Percentiles rank a stretch among this genome's conserved stretches.
These are phyloP conservation scores for Stegana nigrithorax DNA, from an alignment of 2,888 invertebrate species.

Conservation along the genomic window DNA sequence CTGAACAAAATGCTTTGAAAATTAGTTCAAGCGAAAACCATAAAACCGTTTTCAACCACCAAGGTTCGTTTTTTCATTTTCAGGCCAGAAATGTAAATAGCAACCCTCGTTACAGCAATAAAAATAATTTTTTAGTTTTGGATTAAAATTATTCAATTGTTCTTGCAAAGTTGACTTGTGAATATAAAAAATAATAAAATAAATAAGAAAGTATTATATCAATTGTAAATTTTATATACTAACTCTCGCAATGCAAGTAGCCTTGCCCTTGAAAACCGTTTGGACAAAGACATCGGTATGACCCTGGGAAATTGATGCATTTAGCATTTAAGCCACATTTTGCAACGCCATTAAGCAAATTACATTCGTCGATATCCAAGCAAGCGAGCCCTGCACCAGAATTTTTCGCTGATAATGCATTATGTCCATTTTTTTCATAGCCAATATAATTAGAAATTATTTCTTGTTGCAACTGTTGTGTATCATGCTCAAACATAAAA, in stretches of 20 bases:
- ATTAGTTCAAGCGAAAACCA: too few species aligned
- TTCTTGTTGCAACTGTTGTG: conserved; percentile 25
- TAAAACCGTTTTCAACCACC: too few species aligned
- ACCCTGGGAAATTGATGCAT: conserved; percentile 85
- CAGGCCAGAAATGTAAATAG: too few species aligned
- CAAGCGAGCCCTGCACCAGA: conserved; percentile 72
- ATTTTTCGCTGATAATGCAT: conserved; percentile 14
- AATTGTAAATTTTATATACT: conserved; percentile 68
- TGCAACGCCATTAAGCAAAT: conserved; percentile 75
- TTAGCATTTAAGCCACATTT: conserved; percentile 84
- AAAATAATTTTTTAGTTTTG: too few species aligned
- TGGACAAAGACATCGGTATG: conserved; percentile 82
- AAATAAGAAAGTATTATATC: too few species aligned
- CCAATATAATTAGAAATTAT: background rate
- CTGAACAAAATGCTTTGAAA: too few species aligned
- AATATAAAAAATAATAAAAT: too few species aligned
- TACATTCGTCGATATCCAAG: conserved; percentile 81
- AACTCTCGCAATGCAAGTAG: conserved; percentile 82
- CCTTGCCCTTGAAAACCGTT: conserved; percentile 82
- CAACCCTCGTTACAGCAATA: too few species aligned
- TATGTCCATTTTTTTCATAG: background rate
- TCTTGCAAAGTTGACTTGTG: too few species aligned
- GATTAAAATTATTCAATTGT: too few species aligned
- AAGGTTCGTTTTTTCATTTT: too few species aligned
- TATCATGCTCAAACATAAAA: conserved; percentile 72